Percentiles rank a stretch among this genome's conserved stretches.
These are phyloP conservation scores for Gymnosoma rotundatum DNA, from an alignment of 2,888 invertebrate species.

Conservation along the genomic window DNA sequence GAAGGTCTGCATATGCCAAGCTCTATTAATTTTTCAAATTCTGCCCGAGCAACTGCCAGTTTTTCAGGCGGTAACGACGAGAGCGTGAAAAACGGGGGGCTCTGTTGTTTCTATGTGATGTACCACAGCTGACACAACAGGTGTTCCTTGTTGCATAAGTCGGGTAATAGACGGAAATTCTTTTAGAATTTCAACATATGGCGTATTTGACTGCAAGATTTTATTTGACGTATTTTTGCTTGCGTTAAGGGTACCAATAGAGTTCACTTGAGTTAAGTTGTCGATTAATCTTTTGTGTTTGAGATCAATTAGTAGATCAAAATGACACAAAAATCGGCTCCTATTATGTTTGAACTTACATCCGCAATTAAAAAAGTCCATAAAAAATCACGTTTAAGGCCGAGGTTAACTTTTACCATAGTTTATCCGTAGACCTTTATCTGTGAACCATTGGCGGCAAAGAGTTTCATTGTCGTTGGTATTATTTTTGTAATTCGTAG, in stretches of 20 bases:
- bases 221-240: conserved; percentile 26
- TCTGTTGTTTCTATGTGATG: conserved; percentile 39
- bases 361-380: conserved; percentile 59
- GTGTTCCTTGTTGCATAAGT: conserved; percentile 16
- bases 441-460: background rate
- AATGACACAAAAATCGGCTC: conserved; percentile 46
- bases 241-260: background rate
- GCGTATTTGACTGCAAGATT: conserved; percentile 28
- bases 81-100: conserved; percentile 32
- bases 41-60: conserved; percentile 56
- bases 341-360: conserved; percentile 40
- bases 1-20: conserved; percentile 81
- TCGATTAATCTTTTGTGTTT: conserved; percentile 31
- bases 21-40: conserved; percentile 71
- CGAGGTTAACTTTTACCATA: conserved; percentile 28
- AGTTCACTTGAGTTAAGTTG: conserved; percentile 1
- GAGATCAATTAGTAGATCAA: conserved; percentile 41
- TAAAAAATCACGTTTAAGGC: conserved; percentile 42
- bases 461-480: no score
- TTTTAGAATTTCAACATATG: conserved; percentile 22
- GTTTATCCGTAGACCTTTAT: conserved; percentile 45
- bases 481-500: no score
- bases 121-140: conserved; percentile 19
- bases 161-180: conserved; percentile 21
- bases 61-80: conserved; percentile 43